Evolutionary conservation across 1,140 invertebrate genomes (phyloP).

Genomic region (Drusus annulatus): DNA sequence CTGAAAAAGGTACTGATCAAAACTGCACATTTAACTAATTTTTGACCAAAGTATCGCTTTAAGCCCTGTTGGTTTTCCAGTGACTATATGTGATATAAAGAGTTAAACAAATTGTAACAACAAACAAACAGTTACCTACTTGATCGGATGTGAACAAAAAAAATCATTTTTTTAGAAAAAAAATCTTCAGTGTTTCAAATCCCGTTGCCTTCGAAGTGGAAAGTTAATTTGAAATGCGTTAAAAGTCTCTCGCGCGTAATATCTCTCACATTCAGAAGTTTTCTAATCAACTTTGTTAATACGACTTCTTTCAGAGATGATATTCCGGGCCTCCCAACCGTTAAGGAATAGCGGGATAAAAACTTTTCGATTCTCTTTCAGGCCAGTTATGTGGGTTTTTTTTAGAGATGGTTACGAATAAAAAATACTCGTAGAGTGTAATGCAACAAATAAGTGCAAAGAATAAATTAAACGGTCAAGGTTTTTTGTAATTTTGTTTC

Average conservation of each 20-base stretch:
- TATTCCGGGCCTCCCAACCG: not conserved
- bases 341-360: not conserved
- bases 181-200: too few relatives aligned
- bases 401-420: not conserved
- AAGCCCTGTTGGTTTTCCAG: too few relatives aligned
- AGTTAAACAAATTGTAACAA: too few relatives aligned
- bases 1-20: too few relatives aligned
- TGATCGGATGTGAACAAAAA: too few relatives aligned
- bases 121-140: too few relatives aligned
- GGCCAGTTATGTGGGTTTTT: not conserved
- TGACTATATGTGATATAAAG: too few relatives aligned
- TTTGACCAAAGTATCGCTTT: too few relatives aligned
- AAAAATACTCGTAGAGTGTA: not conserved
- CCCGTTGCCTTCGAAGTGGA: not conserved
- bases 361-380: constrained; percentile 5
- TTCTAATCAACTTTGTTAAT: constrained; percentile 18
- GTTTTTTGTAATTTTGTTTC: too few relatives aligned
- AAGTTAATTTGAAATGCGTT: constrained; percentile 27
- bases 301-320: constrained; percentile 6
- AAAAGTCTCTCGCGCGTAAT: constrained; percentile 7
- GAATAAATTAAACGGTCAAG: not conserved
- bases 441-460: not conserved
- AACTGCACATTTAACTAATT: too few relatives aligned
- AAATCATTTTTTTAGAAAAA: too few relatives aligned
- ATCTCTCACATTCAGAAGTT: constrained; percentile 10